Percentiles rank a stretch among this genome's conserved stretches.
These are phyloP conservation scores for Thaumetopoea pityocampa DNA, from an alignment of 1,140 invertebrate species.

Conservation along the genomic window DNA sequence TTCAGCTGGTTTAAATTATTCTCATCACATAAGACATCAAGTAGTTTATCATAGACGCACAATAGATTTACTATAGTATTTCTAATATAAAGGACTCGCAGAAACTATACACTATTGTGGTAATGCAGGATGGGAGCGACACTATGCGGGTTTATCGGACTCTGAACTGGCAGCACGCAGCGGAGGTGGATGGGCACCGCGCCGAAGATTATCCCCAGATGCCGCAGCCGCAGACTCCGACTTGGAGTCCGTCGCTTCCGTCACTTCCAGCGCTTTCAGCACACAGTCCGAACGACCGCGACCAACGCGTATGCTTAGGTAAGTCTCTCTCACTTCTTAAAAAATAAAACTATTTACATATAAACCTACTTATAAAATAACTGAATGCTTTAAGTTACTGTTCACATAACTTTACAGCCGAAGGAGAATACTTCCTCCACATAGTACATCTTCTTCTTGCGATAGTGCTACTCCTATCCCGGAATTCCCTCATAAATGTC, in stretches of 20 bases:
- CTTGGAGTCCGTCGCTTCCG: conserved; percentile 90
- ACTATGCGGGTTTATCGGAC: conserved; percentile 88
- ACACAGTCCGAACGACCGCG: conserved; percentile 92
- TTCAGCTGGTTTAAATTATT: background rate
- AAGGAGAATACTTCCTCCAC: conserved; percentile 27
- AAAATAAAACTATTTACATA: background rate
- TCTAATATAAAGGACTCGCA: no score
- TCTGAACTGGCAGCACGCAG: conserved; percentile 83
- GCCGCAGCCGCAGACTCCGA: conserved; percentile 89
- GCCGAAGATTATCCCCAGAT: conserved; percentile 79
- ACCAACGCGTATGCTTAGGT: conserved; percentile 78
- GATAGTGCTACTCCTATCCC: conserved; percentile 35
- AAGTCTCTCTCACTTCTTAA: conserved; percentile 13
- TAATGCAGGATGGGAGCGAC: conserved; percentile 82
- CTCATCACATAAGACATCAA: no score
- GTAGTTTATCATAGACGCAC: no score
- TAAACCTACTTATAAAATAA: background rate
- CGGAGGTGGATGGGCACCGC: conserved; percentile 50
- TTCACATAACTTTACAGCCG: conserved; percentile 35
- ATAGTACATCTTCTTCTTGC: conserved; percentile 38
- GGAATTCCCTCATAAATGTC: conserved; percentile 6
- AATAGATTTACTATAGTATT: no score
- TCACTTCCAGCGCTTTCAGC: conserved; percentile 93
- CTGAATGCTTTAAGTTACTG: background rate
- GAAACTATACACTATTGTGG: conserved; percentile 6